phyloP scores from a whole-genome alignment of 2,888 invertebrate species.

The Psylliodes chrysocephalus region DNA sequence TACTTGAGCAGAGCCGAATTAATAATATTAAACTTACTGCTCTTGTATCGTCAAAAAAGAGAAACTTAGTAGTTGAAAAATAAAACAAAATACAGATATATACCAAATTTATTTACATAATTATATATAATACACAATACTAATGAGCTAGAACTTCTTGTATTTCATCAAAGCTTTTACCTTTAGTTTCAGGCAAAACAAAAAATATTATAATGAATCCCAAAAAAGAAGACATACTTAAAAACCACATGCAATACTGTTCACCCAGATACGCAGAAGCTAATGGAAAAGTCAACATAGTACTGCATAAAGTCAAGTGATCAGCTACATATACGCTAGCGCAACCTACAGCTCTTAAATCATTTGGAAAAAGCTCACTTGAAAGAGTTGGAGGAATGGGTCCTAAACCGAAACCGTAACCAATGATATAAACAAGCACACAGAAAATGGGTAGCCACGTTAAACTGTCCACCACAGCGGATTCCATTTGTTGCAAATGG shows the following conservation, averaged over 20 bases:
- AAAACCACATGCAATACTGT: constrained; percentile 19
- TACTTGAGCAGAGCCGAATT: too few relatives aligned
- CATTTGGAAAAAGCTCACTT: constrained; percentile 17
- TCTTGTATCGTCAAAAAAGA: too few relatives aligned
- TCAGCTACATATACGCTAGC: constrained; percentile 1
- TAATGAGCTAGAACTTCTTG: constrained; percentile 2
- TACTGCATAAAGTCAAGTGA: not conserved
- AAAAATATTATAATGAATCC: constrained; percentile 7
- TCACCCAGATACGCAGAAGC: constrained; percentile 6
- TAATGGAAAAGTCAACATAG: constrained; percentile 1
- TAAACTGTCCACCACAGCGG: constrained; percentile 59
- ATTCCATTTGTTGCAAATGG: constrained; percentile 30
- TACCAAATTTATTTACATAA: too few relatives aligned
- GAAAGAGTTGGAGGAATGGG: constrained; percentile 4
- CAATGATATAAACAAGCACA: constrained; percentile 69
- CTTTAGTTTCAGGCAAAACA: constrained; percentile 19
- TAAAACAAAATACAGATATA: too few relatives aligned
- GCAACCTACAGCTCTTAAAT: constrained; percentile 10
- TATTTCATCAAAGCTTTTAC: constrained; percentile 18
- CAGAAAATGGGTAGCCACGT: constrained; percentile 77
- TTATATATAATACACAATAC: too few relatives aligned
- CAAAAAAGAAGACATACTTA: not conserved
- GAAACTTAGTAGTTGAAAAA: too few relatives aligned
- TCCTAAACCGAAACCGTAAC: constrained; percentile 18
- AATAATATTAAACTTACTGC: too few relatives aligned